A percentile compares a stretch with the other conserved stretches of the same genome.
Evolutionary conservation across 2,113 vertebrate genomes (phyloP).

Genomic region (Melanotaenia duboulayi): DNA sequence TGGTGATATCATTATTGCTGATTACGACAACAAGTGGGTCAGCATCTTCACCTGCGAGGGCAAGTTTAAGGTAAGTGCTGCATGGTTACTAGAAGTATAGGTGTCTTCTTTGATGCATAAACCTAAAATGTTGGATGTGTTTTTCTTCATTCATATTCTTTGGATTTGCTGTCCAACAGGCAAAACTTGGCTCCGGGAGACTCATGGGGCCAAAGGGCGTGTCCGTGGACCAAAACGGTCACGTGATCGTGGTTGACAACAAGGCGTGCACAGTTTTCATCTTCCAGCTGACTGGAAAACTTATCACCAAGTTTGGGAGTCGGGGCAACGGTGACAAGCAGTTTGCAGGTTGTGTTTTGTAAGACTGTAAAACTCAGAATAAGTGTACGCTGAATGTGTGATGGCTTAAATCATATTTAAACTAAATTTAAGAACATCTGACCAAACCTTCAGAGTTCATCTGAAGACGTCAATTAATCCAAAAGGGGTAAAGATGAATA

Average conservation of each 20-base stretch:
- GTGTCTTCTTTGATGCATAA: no score
- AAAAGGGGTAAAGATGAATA: no score
- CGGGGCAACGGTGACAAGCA: constrained; percentile 97
- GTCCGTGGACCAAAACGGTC: constrained; percentile 94
- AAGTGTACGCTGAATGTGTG: no score
- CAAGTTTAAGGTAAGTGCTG: constrained; percentile 92
- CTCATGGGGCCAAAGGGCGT: constrained; percentile 98
- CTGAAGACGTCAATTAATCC: no score
- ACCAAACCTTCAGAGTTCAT: no score
- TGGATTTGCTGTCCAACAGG: constrained; percentile 75
- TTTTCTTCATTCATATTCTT: background rate
- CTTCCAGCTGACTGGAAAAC: constrained; percentile 96
- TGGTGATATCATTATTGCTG: constrained; percentile 97
- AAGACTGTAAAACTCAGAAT: no score
- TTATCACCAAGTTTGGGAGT: constrained; percentile 94
- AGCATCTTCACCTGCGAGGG: constrained; percentile 98
- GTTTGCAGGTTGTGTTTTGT: constrained; percentile 91
- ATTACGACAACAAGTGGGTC: constrained; percentile 99
- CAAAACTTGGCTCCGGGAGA: constrained; percentile 95
- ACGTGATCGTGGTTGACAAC: constrained; percentile 98
- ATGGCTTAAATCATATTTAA: no score
- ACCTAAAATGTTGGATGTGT: background rate
- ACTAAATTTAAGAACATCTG: no score
- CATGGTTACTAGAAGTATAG: background rate
- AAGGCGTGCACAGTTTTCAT: constrained; percentile 98